Evolutionary conservation across 2,888 invertebrate species (phyloP), one percentile per base, ranked within the genome.

Genomic region (Stenoptilia bipunctidactyla): DNA sequence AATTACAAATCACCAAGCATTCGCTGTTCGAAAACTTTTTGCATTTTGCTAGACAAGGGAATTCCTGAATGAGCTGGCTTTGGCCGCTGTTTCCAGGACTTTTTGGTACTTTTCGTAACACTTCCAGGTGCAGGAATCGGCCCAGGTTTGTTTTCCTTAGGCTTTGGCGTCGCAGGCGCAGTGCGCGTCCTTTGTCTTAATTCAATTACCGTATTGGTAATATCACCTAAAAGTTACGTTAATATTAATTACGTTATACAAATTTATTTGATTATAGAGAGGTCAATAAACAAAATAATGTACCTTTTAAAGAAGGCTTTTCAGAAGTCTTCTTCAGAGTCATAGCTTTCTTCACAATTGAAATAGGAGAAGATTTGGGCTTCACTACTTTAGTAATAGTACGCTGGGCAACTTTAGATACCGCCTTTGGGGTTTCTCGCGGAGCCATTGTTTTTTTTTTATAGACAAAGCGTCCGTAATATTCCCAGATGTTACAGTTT

Each of bases 51-150:
- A 0, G 82, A 77, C 0, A 79, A 65, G 0, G 80, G 82, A 0
- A 83, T 79, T 1, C 82, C 82, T 0, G 80, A 80, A 42, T 83
- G 82, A 0, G 82, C 82, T 0, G 75, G 67, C 44, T 68, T 70
- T 0, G 73, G 77, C 1, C 72, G 61, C 2, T 66, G 51, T 15
- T 73, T 75, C 66, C 71, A 69, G 0, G 56, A 43, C 42, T 74
- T 75, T 47, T 68, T 73, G 0, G 52, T 64, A 52, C 69, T 74
- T 44, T 70, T 75, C 0, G 62, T 60, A 0, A 61, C 68, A 46
- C 64, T 74, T 10, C 51, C 51, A 0, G 69, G 61, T 1, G 56
- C 15, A 0, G 30, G 6, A 8, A 3, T 30, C 3, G 59, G 54
- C 0, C 44, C 55, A 0, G 61, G 42, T 43, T 62, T 73, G 13